Evolutionary conservation across 2,797 vertebrate species (phyloP).

Genomic region (Setipinna tenuifilis): DNA sequence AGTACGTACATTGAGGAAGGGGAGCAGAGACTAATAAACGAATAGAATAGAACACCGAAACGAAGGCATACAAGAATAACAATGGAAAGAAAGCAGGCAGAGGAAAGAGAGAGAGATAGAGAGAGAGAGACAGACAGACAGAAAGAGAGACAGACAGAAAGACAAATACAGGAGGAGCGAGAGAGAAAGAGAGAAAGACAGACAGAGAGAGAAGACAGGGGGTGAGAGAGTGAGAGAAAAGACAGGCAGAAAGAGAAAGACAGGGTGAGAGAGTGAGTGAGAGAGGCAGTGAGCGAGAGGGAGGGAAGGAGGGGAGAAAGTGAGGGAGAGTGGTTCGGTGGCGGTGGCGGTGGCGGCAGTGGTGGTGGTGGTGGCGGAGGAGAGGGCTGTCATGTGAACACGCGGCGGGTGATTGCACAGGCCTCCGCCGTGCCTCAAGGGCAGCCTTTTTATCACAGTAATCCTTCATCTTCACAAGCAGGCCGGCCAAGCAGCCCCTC

Average conservation of each 20-base stretch:
- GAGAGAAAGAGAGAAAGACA: too few species aligned
- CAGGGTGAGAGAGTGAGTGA: too few species aligned
- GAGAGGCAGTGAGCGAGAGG: neutral
- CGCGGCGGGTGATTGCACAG: slow-evolving; percentile 14
- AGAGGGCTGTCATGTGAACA: slow-evolving; percentile 19
- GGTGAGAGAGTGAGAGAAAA: neutral
- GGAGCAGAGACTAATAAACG: neutral
- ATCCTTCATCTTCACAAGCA: slow-evolving; percentile 50
- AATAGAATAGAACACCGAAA: neutral
- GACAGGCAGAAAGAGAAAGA: too few species aligned
- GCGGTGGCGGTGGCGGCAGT: neutral
- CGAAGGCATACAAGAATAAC: neutral
- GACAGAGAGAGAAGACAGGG: neutral
- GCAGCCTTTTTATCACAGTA: slow-evolving; percentile 50
- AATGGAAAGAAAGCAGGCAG: slow-evolving; percentile 1
- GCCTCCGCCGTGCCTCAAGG: slow-evolving; percentile 32
- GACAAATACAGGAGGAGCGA: neutral
- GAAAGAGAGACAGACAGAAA: slow-evolving; percentile 10
- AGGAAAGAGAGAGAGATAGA: slow-evolving; percentile 31
- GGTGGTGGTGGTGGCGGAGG: neutral
- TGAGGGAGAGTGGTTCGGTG: neutral
- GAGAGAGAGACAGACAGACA: neutral
- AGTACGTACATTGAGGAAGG: neutral
- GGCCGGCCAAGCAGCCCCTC: slow-evolving; percentile 25
- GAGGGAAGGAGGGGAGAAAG: neutral